These are phyloP conservation scores for Nothocercus julius DNA, from an alignment of 2,113 vertebrate species.

Conservation along the genomic window DNA sequence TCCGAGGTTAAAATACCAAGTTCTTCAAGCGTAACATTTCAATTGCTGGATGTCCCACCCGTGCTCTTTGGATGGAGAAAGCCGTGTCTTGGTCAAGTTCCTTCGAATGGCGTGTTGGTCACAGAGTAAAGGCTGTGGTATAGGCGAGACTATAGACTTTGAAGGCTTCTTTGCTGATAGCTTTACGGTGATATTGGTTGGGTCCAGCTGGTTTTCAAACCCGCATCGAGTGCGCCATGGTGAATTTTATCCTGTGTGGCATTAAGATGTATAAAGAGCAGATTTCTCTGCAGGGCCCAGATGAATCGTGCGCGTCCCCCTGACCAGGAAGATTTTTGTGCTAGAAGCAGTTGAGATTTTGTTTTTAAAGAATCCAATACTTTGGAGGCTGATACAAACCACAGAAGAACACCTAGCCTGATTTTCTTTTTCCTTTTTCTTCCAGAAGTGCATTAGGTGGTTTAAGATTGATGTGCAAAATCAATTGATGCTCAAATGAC, in stretches of 20 bases:
- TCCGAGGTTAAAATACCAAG: neutral
- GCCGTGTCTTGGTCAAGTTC: accelerated
- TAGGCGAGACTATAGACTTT: neutral
- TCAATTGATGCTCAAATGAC: neutral
- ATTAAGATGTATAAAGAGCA: neutral
- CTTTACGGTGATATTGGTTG: neutral
- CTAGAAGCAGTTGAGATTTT: neutral
- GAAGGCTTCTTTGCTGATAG: neutral
- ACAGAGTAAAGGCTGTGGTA: neutral
- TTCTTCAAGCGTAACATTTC: neutral
- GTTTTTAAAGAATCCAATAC: neutral
- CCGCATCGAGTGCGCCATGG: neutral
- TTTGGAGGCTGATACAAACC: neutral
- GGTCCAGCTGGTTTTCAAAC: neutral
- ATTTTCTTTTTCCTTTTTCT: neutral
- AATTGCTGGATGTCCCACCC: neutral
- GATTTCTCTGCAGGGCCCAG: neutral
- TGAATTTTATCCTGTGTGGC: neutral
- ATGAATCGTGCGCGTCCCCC: neutral
- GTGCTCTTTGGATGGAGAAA: neutral
- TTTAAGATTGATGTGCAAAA: neutral
- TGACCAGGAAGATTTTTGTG: neutral
- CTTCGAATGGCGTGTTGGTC: neutral
- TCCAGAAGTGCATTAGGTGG: neutral
- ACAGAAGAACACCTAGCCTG: neutral